A percentile compares a stretch with the other conserved stretches of the same genome.
Evolutionary conservation across 2,797 vertebrate species (phyloP).

Genomic region (Margarornis squamiger): DNA sequence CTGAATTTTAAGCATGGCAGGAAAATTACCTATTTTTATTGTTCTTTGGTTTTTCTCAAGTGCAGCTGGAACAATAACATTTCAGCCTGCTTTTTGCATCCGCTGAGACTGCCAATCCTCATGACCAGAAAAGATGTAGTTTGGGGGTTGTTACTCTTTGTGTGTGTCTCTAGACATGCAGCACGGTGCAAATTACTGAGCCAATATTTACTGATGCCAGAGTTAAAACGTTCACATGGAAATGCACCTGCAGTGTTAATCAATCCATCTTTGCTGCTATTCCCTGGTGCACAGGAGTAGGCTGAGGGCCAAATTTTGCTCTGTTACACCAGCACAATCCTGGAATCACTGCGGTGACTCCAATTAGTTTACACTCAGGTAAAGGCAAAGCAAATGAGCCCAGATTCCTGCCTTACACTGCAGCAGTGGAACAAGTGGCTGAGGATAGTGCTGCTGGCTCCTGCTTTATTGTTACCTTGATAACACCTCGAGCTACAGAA

Average conservation of each 20-base stretch:
- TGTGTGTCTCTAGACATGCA: not conserved
- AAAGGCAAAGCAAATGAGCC: constrained; percentile 14
- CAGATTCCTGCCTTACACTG: not conserved
- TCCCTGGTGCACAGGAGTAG: not conserved
- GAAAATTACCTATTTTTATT: constrained; percentile 59
- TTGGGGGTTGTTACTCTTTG: not conserved
- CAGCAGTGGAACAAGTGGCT: not conserved
- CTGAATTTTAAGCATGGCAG: constrained; percentile 55
- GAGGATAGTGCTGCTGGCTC: not conserved
- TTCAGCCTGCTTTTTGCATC: constrained; percentile 14
- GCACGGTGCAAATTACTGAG: not conserved
- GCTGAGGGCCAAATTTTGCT: constrained; percentile 25
- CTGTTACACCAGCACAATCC: not conserved
- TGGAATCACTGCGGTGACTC: not conserved
- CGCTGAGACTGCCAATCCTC: constrained; percentile 27
- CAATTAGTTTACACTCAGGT: constrained; percentile 1
- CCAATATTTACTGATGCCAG: constrained; percentile 26
- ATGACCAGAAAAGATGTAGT: not conserved
- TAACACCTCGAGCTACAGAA: constrained; percentile 1
- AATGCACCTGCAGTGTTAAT: constrained; percentile 59
- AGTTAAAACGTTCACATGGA: constrained; percentile 33
- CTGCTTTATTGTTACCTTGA: constrained; percentile 30
- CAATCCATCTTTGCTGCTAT: not conserved
- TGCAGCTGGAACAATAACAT: constrained; percentile 7
- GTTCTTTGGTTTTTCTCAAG: constrained; percentile 25